Evolutionary conservation across 2,888 invertebrate genomes (phyloP).

Genomic region (Pachliopta kotzebuea): DNA sequence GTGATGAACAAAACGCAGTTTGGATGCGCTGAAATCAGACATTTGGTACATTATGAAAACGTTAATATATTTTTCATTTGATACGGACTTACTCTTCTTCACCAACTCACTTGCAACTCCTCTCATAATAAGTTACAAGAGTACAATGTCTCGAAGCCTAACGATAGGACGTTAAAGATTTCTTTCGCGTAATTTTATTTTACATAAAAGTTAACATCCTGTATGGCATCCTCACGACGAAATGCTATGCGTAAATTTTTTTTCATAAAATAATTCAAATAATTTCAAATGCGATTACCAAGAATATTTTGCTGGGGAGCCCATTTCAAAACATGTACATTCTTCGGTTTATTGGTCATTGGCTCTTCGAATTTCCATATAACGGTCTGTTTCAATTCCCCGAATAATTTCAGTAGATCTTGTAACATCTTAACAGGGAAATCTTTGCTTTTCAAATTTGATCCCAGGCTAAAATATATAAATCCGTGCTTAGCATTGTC

Average conservation of each 20-base stretch:
- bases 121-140: too few species aligned
- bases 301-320: constrained; percentile 59
- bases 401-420: constrained; percentile 48
- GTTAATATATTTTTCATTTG: too few species aligned
- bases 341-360: constrained; percentile 49
- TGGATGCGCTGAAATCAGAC: constrained; percentile 43
- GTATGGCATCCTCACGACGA: background rate
- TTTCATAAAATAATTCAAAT: too few species aligned
- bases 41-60: too few species aligned
- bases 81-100: too few species aligned
- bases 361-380: constrained; percentile 61
- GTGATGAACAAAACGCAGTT: constrained; percentile 51
- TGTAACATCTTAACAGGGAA: constrained; percentile 44
- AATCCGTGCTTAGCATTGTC: constrained; percentile 53
- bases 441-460: constrained; percentile 47
- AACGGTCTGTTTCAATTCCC: constrained; percentile 54
- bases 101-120: too few species aligned
- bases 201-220: too few species aligned
- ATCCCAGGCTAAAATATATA: constrained; percentile 63
- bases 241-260: background rate
- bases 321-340: constrained; percentile 64
- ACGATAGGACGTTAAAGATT: too few species aligned
- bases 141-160: too few species aligned
- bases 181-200: too few species aligned
- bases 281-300: constrained; percentile 22